Evolutionary conservation across 2,113 vertebrate species (phyloP).

Genomic region (Prionailurus viverrinus): DNA sequence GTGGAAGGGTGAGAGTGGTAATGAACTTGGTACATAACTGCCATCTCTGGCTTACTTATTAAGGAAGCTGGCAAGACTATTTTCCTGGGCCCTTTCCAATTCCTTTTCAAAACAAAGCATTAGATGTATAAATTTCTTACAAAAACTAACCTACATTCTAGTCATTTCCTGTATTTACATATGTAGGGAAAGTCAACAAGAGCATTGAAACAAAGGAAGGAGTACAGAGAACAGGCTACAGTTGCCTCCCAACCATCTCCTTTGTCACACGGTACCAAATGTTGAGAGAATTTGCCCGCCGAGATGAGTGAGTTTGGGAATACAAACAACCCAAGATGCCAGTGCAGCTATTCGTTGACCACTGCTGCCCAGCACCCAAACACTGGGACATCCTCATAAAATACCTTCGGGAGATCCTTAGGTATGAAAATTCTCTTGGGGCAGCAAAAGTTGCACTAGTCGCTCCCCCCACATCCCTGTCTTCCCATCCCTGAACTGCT

Average conservation of each 20-base stretch:
- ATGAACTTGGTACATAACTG: not conserved
- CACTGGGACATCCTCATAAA: not conserved
- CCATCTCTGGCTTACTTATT: not conserved
- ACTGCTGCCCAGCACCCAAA: not conserved
- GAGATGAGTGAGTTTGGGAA: not conserved
- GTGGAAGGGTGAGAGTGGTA: too few relatives aligned
- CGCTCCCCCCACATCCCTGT: not conserved
- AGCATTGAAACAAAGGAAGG: not conserved
- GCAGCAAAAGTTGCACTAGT: not conserved
- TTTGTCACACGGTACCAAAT: not conserved
- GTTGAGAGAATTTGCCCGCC: conserved; percentile 9
- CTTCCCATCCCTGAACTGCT: not conserved
- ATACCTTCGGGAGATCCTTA: not conserved
- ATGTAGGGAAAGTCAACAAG: conserved; percentile 26
- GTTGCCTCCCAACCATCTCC: not conserved
- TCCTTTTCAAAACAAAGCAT: conserved; percentile 38
- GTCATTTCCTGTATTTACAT: conserved; percentile 7
- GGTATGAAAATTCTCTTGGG: not conserved
- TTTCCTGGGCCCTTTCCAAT: conserved; percentile 30
- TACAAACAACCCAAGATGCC: not conserved
- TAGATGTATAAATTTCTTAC: not conserved
- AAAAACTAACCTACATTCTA: not conserved
- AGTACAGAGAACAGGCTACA: not conserved
- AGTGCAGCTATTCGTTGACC: not conserved
- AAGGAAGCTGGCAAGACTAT: conserved; percentile 22